Percentiles rank a stretch among this genome's conserved stretches.
phyloP scores from a whole-genome alignment of 2,113 vertebrate species.

The Hassar affinis region DNA sequence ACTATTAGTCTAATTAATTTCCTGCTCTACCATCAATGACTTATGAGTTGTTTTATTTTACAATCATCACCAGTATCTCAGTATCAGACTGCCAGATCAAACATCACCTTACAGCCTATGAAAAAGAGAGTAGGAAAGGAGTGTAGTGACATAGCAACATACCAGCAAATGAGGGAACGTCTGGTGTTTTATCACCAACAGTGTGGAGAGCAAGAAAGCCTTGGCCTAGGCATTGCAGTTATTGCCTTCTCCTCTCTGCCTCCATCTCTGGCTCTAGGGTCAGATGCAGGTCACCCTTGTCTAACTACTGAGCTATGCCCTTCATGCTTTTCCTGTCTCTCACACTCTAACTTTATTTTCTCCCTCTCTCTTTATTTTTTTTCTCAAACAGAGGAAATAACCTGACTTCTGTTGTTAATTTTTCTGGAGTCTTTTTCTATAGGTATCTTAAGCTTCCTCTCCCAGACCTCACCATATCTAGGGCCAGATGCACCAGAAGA shows the following conservation, averaged over 20 bases:
- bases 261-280: slow-evolving; percentile 81
- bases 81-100: slow-evolving; percentile 30
- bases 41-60: slow-evolving; percentile 13
- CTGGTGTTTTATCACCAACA: slow-evolving; percentile 93
- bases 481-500: slow-evolving; percentile 74
- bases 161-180: slow-evolving; percentile 93
- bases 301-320: slow-evolving; percentile 82
- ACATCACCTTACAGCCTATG: slow-evolving; percentile 38
- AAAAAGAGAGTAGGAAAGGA: slow-evolving; percentile 63
- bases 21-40: neutral
- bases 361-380: slow-evolving; percentile 56
- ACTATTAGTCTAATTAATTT: too few relatives aligned
- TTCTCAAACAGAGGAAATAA: slow-evolving; percentile 61
- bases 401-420: slow-evolving; percentile 45
- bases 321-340: slow-evolving; percentile 53
- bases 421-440: slow-evolving; percentile 42
- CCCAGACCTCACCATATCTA: slow-evolving; percentile 68
- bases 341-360: slow-evolving; percentile 1
- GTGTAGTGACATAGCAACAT: slow-evolving; percentile 84
- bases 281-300: slow-evolving; percentile 81
- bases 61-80: slow-evolving; percentile 37
- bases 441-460: slow-evolving; percentile 60
- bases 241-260: slow-evolving; percentile 78
- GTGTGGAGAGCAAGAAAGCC: slow-evolving; percentile 83
- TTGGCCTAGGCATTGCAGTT: slow-evolving; percentile 81